These are phyloP conservation scores for Siphonodentalium dalli DNA, from an alignment of 2,888 invertebrate species.

Conservation along the genomic window DNA sequence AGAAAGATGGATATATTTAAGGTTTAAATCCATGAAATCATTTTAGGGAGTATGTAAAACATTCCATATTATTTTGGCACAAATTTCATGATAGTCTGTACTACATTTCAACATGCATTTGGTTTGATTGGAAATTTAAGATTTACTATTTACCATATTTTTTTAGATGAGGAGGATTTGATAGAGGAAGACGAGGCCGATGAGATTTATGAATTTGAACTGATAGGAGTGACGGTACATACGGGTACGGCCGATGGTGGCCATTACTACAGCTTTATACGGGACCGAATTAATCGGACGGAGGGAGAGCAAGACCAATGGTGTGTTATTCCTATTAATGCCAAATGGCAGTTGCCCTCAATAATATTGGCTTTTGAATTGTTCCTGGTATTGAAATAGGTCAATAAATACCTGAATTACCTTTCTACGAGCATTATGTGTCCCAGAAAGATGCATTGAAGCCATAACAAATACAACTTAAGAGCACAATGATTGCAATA, in stretches of 20 bases:
- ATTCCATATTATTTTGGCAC: no score
- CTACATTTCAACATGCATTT: background rate
- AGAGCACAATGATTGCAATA: no score
- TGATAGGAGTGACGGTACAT: slow-evolving; percentile 94
- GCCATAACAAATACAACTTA: no score
- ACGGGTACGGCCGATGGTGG: slow-evolving; percentile 98
- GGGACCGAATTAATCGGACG: slow-evolving; percentile 74
- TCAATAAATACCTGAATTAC: no score
- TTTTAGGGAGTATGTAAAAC: background rate
- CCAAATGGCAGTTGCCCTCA: background rate
- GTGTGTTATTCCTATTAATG: slow-evolving; percentile 66
- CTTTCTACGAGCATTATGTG: no score
- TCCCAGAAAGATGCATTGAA: no score
- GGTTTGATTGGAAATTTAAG: no score
- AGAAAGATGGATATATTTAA: no score
- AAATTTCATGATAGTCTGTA: background rate
- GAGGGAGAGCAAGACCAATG: slow-evolving; percentile 81
- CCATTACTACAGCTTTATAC: slow-evolving; percentile 93
- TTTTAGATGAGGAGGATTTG: slow-evolving; percentile 37
- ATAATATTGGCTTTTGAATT: no score
- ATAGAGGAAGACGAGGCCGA: slow-evolving; percentile 36
- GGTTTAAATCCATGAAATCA: background rate
- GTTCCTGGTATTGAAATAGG: no score
- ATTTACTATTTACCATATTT: slow-evolving; percentile 29
- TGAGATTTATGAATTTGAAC: slow-evolving; percentile 71